Evolutionary conservation across 2,888 invertebrate species (phyloP).

Genomic region (Arrhopalites spinosus): DNA sequence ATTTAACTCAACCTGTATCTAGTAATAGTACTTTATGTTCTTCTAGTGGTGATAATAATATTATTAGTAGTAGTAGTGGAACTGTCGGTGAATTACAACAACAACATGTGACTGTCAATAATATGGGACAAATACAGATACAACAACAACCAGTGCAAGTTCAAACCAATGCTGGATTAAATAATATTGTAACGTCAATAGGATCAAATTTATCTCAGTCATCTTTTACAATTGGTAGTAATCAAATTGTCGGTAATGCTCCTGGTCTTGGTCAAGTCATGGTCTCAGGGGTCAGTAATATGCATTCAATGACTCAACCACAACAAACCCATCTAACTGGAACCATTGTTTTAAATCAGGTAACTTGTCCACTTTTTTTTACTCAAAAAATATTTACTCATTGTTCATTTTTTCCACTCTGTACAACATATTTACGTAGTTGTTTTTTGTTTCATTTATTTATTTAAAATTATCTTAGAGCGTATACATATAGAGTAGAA

Average conservation of each 20-base stretch:
- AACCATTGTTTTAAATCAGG: constrained; percentile 56
- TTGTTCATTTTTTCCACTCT: background rate
- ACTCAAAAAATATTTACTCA: background rate
- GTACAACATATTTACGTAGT: background rate
- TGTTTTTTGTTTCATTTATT: too few relatives aligned
- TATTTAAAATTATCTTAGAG: background rate
- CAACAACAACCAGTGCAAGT: constrained; percentile 27
- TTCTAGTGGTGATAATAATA: constrained; percentile 31
- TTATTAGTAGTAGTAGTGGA: constrained; percentile 14
- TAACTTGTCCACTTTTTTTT: too few relatives aligned
- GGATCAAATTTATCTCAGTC: constrained; percentile 44
- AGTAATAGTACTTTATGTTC: constrained; percentile 31
- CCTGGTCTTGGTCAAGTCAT: constrained; percentile 51
- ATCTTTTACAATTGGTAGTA: constrained; percentile 51
- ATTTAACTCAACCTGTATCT: constrained; percentile 32
- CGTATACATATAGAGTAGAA: too few relatives aligned
- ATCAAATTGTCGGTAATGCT: too few relatives aligned
- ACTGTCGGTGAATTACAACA: constrained; percentile 21
- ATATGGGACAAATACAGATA: constrained; percentile 46
- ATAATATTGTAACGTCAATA: constrained; percentile 32
- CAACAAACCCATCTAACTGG: constrained; percentile 50
- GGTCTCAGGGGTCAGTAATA: constrained; percentile 48
- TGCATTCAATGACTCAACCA: constrained; percentile 38
- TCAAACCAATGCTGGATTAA: constrained; percentile 36
- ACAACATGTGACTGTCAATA: constrained; percentile 36